These are phyloP conservation scores for Diaprepes abbreviatus DNA, from an alignment of 2,888 invertebrate genomes.

Conservation along the genomic window DNA sequence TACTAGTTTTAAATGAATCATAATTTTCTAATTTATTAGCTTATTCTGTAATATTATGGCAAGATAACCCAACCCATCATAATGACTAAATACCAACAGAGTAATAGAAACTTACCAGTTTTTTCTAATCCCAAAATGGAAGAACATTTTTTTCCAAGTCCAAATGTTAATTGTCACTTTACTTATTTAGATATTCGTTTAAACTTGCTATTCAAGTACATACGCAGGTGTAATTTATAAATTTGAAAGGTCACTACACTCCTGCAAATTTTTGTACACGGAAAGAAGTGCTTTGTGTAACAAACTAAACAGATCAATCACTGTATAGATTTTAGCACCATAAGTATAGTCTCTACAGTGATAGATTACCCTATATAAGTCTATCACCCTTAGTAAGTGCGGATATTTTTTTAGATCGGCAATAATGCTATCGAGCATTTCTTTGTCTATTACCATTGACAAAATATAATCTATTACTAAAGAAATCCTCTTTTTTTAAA, in stretches of 20 bases:
- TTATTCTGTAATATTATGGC: background rate
- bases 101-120: background rate
- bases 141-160: background rate
- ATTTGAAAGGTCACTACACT: conserved; percentile 2
- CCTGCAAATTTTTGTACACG: background rate
- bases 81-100: background rate
- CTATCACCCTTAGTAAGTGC: too few species aligned
- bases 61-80: background rate
- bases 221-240: background rate
- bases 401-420: too few species aligned
- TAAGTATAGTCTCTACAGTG: too few species aligned
- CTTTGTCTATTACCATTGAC: too few species aligned
- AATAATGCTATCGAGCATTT: too few species aligned
- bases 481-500: too few species aligned
- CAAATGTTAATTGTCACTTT: conserved; percentile 7
- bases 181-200: conserved; percentile 1
- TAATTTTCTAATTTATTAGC: background rate
- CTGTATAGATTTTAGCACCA: too few species aligned
- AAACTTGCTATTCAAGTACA: background rate
- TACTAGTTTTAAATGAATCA: too few species aligned
- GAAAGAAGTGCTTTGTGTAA: background rate
- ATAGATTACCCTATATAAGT: too few species aligned
- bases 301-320: background rate
- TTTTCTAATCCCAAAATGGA: background rate
- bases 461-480: too few species aligned